Evolutionary conservation across 2,113 vertebrate genomes (phyloP), one percentile per base, ranked within the genome.

Genomic region (Tachuris rubrigastra): DNA sequence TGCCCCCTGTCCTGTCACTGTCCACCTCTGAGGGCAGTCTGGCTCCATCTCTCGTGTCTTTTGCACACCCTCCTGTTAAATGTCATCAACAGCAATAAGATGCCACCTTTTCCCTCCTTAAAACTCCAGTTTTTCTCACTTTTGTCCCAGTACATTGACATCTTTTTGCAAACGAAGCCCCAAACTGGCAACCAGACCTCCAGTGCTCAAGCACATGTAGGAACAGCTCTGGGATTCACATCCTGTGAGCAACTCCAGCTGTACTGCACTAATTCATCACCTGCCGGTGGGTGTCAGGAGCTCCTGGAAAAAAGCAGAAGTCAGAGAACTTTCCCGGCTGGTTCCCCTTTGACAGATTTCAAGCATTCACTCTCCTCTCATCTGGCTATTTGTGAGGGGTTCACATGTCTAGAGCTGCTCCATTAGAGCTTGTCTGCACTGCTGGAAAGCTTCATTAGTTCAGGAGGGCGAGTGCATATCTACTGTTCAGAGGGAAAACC

Each of bases 391-490:
- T 94, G 67, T 49, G 75, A 90, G 65, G 86, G 71, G 80, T 59
- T 92, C 89, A 47, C 56, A 60, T 10, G 0, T 39, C 68, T 79
- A 19, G 17, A 68, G 60, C 30, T 1, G 33, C 94, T 92, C 89
- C 0, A 1, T 74, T 75, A 56, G 91, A 96, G 89, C 73, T 81
- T 63, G 78, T 74, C 93, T 95, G 87, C 91, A 52, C 95, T 93
- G 93, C 93, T 95, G 95, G 95, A 68, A 88, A 96, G 95, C 92
- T 90, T 86, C 90, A 80, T 80, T 91, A 93, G 90, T 12, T 80
- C 83, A 92, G 95, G 85, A 73, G 59, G 87, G 91, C 37, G 23
- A 78, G 89, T 59, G 80, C 84, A 56, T 76, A 86, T 89, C 80
- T 37, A 35, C 92, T 93, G 86, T 55, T 87, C 93, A 78, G 65